Conservation (phyloP, 2,888 invertebrate genomes). For the Pinctada fucata region DNA sequence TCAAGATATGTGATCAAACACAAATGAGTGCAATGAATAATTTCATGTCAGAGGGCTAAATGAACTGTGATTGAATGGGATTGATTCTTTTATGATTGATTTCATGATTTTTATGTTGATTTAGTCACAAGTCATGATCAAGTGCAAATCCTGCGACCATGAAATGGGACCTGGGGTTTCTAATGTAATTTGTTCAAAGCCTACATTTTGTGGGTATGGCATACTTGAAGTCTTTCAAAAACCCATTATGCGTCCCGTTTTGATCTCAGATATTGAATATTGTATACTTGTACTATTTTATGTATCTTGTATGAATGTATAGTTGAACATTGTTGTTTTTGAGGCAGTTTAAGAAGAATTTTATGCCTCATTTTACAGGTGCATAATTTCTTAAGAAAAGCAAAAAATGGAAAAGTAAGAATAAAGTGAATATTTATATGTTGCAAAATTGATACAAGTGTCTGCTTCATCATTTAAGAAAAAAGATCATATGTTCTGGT, state of each 20-base stretch:
- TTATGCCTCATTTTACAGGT: constrained; percentile 46
- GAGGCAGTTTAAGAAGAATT: constrained; percentile 37
- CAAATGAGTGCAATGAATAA: background rate
- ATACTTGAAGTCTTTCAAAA: constrained; percentile 56
- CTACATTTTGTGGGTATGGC: constrained; percentile 31
- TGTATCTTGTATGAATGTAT: constrained; percentile 52
- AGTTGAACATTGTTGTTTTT: constrained; percentile 28
- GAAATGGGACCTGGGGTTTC: constrained; percentile 39
- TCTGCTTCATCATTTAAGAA: background rate
- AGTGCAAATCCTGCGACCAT: constrained; percentile 41
- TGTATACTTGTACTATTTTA: constrained; percentile 42
- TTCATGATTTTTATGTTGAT: constrained; percentile 17
- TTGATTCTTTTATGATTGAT: constrained; percentile 12
- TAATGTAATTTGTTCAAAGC: constrained; percentile 34
- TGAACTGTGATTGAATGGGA: background rate
- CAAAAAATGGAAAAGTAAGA: constrained; percentile 50
- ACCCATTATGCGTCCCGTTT: constrained; percentile 48
- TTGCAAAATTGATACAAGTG: constrained; percentile 17
- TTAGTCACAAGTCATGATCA: background rate
- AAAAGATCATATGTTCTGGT: background rate
- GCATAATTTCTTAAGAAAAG: constrained; percentile 51
- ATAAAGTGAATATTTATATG: constrained; percentile 39
- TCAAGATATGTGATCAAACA: constrained; percentile 24
- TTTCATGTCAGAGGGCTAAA: background rate
- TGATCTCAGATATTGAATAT: constrained; percentile 53